Percentiles rank a stretch among this genome's conserved stretches.
phyloP scores from a whole-genome alignment of 2,113 vertebrate species.

The Lampris megalopsis region DNA sequence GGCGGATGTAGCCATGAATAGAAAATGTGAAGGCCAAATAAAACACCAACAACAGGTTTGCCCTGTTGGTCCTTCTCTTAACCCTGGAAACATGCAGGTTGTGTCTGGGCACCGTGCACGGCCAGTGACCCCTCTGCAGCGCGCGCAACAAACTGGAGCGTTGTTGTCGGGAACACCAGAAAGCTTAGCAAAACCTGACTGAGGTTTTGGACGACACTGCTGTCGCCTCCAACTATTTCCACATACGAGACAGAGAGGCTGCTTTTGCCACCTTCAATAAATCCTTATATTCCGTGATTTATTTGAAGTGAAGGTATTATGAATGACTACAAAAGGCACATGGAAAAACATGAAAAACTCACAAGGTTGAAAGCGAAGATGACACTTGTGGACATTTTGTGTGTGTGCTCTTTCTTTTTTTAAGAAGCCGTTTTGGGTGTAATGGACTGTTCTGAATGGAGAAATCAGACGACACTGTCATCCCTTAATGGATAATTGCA shows the following conservation, averaged over 20 bases:
- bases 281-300: constrained; percentile 1
- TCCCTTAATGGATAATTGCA: constrained; percentile 26
- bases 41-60: too few species aligned
- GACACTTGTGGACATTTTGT: not conserved
- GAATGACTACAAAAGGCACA: constrained; percentile 5
- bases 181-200: constrained; percentile 14
- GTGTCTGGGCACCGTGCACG: not conserved
- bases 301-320: constrained; percentile 16
- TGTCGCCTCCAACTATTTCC: not conserved
- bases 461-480: constrained; percentile 12
- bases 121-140: constrained; percentile 4
- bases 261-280: constrained; percentile 13
- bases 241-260: constrained; percentile 25
- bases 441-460: not conserved
- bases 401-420: not conserved
- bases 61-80: too few species aligned
- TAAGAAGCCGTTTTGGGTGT: constrained; percentile 1
- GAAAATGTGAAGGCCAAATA: too few species aligned
- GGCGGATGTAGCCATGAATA: too few species aligned
- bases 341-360: not conserved
- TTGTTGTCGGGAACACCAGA: constrained; percentile 7
- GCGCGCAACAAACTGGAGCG: constrained; percentile 26
- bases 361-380: not conserved
- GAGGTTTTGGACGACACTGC: not conserved
- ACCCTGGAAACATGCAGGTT: too few species aligned